Evolutionary conservation across 2,888 invertebrate species (phyloP).

Genomic region (Timema cristinae): DNA sequence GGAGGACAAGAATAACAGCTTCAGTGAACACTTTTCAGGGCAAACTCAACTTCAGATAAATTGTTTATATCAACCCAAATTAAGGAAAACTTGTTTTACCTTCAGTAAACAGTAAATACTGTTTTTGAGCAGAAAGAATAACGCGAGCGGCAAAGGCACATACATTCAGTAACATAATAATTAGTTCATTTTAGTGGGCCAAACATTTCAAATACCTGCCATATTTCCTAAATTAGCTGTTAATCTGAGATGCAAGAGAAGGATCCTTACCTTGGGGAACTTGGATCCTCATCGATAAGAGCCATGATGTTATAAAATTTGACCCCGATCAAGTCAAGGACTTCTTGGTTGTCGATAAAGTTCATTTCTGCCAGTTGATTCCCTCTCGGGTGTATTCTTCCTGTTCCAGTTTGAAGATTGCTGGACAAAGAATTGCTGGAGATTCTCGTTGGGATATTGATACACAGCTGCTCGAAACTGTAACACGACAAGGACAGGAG

Average conservation of each 20-base stretch:
- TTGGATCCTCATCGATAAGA: conserved; percentile 90
- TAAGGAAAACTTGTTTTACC: too few relatives aligned
- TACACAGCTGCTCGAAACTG: conserved; percentile 92
- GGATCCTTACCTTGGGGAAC: too few relatives aligned
- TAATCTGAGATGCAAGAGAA: too few relatives aligned
- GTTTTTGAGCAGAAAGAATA: not conserved
- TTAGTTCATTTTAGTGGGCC: too few relatives aligned
- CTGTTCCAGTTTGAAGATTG: conserved; percentile 97
- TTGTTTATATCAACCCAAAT: too few relatives aligned
- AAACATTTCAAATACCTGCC: too few relatives aligned
- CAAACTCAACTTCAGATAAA: not conserved
- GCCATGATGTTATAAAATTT: conserved; percentile 86
- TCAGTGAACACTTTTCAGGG: not conserved
- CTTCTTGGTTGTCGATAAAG: conserved; percentile 89
- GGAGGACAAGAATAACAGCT: conserved; percentile 26
- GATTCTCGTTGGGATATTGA: conserved; percentile 96
- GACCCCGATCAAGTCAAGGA: conserved; percentile 82
- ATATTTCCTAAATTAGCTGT: too few relatives aligned
- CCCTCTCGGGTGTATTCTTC: conserved; percentile 86
- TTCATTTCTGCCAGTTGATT: conserved; percentile 86
- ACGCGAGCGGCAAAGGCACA: not conserved
- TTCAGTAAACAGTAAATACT: not conserved
- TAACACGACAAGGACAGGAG: too few relatives aligned
- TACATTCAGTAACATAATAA: not conserved
- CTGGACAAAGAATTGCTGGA: conserved; percentile 93